phyloP scores from a whole-genome alignment of 2,888 invertebrate genomes.

The Chironomus tentans region DNA sequence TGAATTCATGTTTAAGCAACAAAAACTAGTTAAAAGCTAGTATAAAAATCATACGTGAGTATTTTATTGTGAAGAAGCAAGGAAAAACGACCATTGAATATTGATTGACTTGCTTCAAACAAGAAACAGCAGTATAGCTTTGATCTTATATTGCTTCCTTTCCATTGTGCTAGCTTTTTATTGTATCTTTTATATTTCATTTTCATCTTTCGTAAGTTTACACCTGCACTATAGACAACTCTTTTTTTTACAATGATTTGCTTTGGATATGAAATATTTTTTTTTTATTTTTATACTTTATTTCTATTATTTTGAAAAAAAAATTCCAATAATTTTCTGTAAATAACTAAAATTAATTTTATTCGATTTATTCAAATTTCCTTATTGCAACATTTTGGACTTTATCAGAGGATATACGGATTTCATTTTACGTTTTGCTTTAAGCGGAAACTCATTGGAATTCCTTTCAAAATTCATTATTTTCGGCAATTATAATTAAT shows the following conservation, averaged over 20 bases:
- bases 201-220: not conserved
- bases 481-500: conserved; percentile 14
- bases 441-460: not conserved
- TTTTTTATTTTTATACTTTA: no score
- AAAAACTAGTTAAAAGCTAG: not conserved
- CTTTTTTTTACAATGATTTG: no score
- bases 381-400: no score
- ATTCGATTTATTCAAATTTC: no score
- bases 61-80: not conserved
- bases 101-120: not conserved
- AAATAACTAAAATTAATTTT: no score
- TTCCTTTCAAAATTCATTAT: not conserved
- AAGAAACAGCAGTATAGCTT: not conserved
- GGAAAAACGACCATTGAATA: conserved; percentile 1
- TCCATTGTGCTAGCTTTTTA: not conserved
- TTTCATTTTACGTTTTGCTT: no score
- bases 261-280: no score
- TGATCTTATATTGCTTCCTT: not conserved
- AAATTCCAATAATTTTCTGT: no score
- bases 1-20: not conserved
- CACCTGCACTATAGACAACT: not conserved
- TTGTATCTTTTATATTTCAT: not conserved
- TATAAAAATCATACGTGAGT: not conserved
- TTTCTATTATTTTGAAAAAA: no score
- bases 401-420: no score